phyloP scores from a whole-genome alignment of 1,140 invertebrate genomes.

The Neoseiulus cucumeris region DNA sequence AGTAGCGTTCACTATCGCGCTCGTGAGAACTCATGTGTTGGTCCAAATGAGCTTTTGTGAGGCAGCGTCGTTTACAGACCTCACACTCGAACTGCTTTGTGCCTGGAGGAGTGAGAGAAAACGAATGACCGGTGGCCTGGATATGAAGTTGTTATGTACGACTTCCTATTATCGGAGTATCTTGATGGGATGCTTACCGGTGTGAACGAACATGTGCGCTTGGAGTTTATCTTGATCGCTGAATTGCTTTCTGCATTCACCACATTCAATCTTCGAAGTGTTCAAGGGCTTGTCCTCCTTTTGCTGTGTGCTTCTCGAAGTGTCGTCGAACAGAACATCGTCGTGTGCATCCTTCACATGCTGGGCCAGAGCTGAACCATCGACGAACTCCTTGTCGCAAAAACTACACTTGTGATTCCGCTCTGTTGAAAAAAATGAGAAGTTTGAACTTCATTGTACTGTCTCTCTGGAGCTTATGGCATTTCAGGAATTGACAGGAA shows the following conservation, averaged over 20 bases:
- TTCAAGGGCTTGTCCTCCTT: background rate
- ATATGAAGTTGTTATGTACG: too few species aligned
- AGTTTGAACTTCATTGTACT: too few species aligned
- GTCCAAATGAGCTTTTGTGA: slow-evolving; percentile 2
- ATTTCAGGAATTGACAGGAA: too few species aligned
- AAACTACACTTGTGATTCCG: background rate
- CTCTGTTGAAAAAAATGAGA: background rate
- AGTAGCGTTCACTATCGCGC: slow-evolving; percentile 12
- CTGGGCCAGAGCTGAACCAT: background rate
- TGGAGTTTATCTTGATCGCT: slow-evolving; percentile 15
- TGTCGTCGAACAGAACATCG: background rate
- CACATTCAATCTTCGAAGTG: background rate
- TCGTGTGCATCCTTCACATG: background rate
- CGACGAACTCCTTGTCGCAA: background rate
- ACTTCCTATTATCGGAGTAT: too few species aligned
- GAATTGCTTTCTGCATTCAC: slow-evolving; percentile 15
- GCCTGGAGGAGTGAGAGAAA: background rate
- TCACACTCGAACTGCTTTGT: slow-evolving; percentile 1
- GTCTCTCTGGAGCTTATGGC: too few species aligned
- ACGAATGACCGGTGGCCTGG: too few species aligned
- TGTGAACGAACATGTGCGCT: slow-evolving; percentile 17
- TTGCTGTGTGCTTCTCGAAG: background rate
- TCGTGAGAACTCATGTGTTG: background rate
- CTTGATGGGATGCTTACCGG: slow-evolving; percentile 7
- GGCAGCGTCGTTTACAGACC: background rate